phyloP scores from a whole-genome alignment of 1,140 invertebrate genomes.

The Chlorops oryzae region DNA sequence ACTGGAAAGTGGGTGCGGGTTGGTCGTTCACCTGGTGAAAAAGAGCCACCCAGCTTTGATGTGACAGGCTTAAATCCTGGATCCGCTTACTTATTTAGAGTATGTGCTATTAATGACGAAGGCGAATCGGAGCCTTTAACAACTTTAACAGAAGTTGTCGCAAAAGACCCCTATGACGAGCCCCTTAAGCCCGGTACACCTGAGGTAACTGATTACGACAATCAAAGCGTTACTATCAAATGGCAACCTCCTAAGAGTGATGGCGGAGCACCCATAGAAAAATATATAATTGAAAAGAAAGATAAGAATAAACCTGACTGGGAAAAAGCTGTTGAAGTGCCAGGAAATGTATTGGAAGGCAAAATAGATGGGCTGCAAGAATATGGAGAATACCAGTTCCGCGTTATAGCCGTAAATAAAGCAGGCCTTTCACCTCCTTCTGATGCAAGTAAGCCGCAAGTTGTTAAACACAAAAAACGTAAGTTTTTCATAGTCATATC shows the following conservation, averaged over 20 bases:
- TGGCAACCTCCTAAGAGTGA: constrained; percentile 89
- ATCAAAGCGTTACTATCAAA: constrained; percentile 86
- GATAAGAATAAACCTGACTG: constrained; percentile 84
- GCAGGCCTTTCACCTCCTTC: constrained; percentile 90
- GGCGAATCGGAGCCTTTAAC: constrained; percentile 91
- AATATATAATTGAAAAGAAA: constrained; percentile 97
- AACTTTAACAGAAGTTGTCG: constrained; percentile 74
- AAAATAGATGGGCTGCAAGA: constrained; percentile 84
- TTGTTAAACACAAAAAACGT: constrained; percentile 84
- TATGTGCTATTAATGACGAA: constrained; percentile 91
- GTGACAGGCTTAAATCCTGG: constrained; percentile 84
- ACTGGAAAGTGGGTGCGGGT: constrained; percentile 87
- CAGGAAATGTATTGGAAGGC: constrained; percentile 68
- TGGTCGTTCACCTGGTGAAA: constrained; percentile 63
- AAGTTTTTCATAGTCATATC: constrained; percentile 48
- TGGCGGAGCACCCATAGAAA: constrained; percentile 91
- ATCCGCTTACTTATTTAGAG: constrained; percentile 93
- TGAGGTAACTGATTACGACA: constrained; percentile 87
- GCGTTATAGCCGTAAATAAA: constrained; percentile 93
- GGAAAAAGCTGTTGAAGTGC: constrained; percentile 85
- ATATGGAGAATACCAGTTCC: constrained; percentile 89
- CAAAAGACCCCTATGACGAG: constrained; percentile 95
- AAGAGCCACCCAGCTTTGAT: constrained; percentile 72
- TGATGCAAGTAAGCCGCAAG: constrained; percentile 86
- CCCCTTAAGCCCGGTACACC: constrained; percentile 82